These are phyloP conservation scores for Cricetomys ansorgei DNA, from an alignment of 2,113 vertebrate species.

Conservation along the genomic window DNA sequence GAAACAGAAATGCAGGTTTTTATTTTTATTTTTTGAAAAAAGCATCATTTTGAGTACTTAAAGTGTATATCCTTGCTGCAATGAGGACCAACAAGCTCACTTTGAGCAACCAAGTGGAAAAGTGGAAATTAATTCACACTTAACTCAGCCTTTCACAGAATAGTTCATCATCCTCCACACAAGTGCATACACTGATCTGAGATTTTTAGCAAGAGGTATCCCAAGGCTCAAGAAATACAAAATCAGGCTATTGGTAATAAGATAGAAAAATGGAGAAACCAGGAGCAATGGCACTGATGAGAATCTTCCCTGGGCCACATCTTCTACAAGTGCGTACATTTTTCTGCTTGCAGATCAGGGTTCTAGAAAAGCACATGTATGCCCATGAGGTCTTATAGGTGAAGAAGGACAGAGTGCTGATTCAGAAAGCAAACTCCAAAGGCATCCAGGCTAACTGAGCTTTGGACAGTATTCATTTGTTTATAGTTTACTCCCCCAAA, in stretches of 20 bases:
- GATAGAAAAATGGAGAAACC: neutral
- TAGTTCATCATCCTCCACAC: too few relatives aligned
- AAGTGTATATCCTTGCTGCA: neutral
- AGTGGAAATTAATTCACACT: neutral
- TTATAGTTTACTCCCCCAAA: neutral
- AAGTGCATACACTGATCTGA: neutral
- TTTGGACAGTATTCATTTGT: neutral
- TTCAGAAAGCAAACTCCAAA: neutral
- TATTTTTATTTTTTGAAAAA: neutral
- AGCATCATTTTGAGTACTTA: neutral
- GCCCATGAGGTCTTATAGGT: neutral
- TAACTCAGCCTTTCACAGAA: too few relatives aligned
- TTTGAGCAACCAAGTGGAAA: neutral
- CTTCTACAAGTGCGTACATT: neutral
- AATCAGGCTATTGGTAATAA: neutral
- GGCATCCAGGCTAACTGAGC: neutral
- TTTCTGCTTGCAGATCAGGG: neutral
- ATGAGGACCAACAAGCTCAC: neutral
- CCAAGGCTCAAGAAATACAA: neutral
- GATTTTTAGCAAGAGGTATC: neutral
- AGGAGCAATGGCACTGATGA: neutral
- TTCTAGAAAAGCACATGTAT: neutral
- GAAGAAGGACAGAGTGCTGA: neutral
- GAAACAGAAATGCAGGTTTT: neutral
- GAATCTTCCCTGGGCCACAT: neutral